Evolutionary conservation across 2,797 vertebrate genomes (phyloP), one percentile per base, ranked within the genome.

Genomic region (Chaetodon trifasciatus): DNA sequence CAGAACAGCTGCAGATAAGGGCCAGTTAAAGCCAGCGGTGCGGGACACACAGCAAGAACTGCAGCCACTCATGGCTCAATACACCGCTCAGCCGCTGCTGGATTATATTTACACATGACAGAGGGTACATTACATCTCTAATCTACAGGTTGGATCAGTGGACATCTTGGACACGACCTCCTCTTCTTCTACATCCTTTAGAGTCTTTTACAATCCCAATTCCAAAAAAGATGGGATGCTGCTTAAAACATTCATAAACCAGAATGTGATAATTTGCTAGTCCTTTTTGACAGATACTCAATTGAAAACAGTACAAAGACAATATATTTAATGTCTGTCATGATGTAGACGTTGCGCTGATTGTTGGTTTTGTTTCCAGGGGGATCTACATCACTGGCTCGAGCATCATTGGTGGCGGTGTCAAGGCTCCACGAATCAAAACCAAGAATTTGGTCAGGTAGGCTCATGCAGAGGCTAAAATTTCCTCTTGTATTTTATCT

Each of bases 371-470:
- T 70, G 81, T 62, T 73, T 82, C 10, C 83, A 99, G 98, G 98
- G 98, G 98, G 8, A 99, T 99, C 94, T 99, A 98, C 92, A 97
- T 99, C 92, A 99, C 98, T 0, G 98, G 98, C 40, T 99, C 98
- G 67, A 99, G 98, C 93, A 99, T 99, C 91, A 96, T 99, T 35
- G 98, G 98, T 16, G 98, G 98, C 69, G 98, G 98, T 81, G 98
- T 99, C 65, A 99, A 99, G 89, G 98, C 98, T 56, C 98, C 98
- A 3, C 95, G 98, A 89, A 99, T 99, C 91, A 99, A 99, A 95
- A 99, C 98, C 44, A 99, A 99, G 94, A 99, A 99, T 87, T 92
- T 99, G 88, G 98, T 99, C 91, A 99, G 98, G 98, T 99, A 94
- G 6, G 88, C 0, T 62, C 13, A 71, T 17, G 57, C 10, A 49